These are phyloP conservation scores for Myanophis thanlyinensis DNA, from an alignment of 2,113 vertebrate genomes.

Conservation along the genomic window DNA sequence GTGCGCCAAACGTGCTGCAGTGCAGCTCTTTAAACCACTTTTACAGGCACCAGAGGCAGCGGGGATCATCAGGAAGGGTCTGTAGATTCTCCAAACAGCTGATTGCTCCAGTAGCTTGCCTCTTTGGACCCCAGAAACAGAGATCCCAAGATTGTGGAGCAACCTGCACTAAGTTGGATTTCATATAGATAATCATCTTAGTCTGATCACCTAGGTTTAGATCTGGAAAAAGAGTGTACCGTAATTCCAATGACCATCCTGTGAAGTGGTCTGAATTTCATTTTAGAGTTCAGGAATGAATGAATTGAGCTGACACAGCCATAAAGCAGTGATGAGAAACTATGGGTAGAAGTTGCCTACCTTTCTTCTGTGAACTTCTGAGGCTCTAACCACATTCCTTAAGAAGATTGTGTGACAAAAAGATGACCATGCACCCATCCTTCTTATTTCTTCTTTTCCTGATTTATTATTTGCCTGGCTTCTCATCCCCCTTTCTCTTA, in stretches of 20 bases:
- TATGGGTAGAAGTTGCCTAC: background rate
- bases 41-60: no score
- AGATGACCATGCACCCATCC: background rate
- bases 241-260: background rate
- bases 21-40: no score
- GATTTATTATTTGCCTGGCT: background rate
- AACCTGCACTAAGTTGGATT: background rate
- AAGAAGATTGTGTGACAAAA: background rate
- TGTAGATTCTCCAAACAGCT: no score
- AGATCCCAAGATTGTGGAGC: background rate
- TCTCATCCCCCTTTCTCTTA: background rate
- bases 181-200: background rate
- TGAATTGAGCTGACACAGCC: background rate
- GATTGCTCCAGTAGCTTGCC: background rate
- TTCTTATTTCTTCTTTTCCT: background rate
- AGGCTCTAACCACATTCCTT: background rate
- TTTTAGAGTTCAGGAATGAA: background rate
- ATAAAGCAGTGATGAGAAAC: background rate
- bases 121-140: background rate
- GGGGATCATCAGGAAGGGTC: no score
- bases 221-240: background rate
- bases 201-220: background rate
- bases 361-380: background rate
- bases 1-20: no score
- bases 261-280: background rate